phyloP scores from a whole-genome alignment of 2,888 invertebrate genomes.

The Ametastegia equiseti region DNA sequence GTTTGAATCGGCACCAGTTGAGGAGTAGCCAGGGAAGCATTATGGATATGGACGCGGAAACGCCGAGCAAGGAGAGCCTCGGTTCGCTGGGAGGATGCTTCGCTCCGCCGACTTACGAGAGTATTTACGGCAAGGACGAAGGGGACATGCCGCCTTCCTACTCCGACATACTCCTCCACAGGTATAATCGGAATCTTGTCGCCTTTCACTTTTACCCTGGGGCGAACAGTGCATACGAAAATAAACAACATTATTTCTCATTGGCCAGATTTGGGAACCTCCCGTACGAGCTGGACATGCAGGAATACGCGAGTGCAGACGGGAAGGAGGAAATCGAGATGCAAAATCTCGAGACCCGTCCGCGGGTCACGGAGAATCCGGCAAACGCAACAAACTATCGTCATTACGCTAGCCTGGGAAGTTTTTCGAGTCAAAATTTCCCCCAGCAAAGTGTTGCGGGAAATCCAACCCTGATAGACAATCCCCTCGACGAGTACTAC shows the following conservation, averaged over 20 bases:
- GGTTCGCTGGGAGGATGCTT: slow-evolving; percentile 76
- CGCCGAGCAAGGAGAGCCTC: slow-evolving; percentile 78
- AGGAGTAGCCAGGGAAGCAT: slow-evolving; percentile 73
- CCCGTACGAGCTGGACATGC: slow-evolving; percentile 69
- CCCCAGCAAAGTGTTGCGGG: slow-evolving; percentile 64
- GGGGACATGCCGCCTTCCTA: slow-evolving; percentile 71
- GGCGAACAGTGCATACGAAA: too few relatives aligned
- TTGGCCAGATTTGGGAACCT: slow-evolving; percentile 68
- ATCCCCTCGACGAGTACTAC: slow-evolving; percentile 69
- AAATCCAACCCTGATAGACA: slow-evolving; percentile 68
- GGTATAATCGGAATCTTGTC: slow-evolving; percentile 61
- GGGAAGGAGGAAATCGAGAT: slow-evolving; percentile 69
- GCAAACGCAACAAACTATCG: slow-evolving; percentile 58
- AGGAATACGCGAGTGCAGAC: slow-evolving; percentile 61
- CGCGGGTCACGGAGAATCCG: slow-evolving; percentile 68
- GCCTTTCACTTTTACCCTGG: too few relatives aligned
- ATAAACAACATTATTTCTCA: not conserved
- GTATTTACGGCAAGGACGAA: slow-evolving; percentile 76
- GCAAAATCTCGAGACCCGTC: slow-evolving; percentile 65
- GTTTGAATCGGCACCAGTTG: slow-evolving; percentile 73
- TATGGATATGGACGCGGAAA: slow-evolving; percentile 76
- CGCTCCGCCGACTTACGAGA: slow-evolving; percentile 78
- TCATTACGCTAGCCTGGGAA: slow-evolving; percentile 64
- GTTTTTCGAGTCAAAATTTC: slow-evolving; percentile 66
- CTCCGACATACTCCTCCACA: slow-evolving; percentile 70